Evolutionary conservation across 2,888 invertebrate species (phyloP).

Genomic region (Julus scanicus): DNA sequence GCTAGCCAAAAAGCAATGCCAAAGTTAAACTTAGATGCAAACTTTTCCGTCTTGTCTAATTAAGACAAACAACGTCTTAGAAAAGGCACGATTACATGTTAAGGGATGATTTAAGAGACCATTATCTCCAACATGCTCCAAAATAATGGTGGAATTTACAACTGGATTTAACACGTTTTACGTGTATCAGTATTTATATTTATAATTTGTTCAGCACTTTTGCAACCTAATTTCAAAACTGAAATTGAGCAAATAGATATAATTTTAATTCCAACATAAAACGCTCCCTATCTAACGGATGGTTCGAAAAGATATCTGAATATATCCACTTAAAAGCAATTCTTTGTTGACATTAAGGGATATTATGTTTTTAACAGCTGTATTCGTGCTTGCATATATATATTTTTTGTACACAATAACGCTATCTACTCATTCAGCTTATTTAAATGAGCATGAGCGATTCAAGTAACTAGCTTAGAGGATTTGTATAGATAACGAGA

Average conservation of each 20-base stretch:
- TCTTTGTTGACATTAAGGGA: slow-evolving; percentile 11
- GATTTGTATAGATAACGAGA: background rate
- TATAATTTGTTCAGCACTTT: background rate
- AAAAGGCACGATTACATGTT: background rate
- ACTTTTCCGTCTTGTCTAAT: background rate
- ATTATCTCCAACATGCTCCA: background rate
- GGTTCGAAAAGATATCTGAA: background rate
- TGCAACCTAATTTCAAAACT: background rate
- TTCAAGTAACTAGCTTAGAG: background rate
- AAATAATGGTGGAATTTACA: slow-evolving; percentile 24
- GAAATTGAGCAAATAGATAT: background rate
- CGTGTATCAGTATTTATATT: background rate
- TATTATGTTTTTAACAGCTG: slow-evolving; percentile 31
- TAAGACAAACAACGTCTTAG: background rate
- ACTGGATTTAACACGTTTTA: background rate
- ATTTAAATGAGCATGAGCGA: slow-evolving; percentile 43
- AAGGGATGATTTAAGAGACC: background rate
- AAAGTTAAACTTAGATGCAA: background rate
- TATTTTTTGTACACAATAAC: background rate
- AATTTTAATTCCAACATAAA: background rate
- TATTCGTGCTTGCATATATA: slow-evolving; percentile 4
- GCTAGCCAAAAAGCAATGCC: background rate
- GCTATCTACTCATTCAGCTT: slow-evolving; percentile 20
- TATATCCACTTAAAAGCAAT: background rate
- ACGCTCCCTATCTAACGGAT: background rate